A percentile compares a stretch with the other conserved stretches of the same genome.
These are phyloP conservation scores for Gobio gobio DNA, from an alignment of 2,113 vertebrate species.

Conservation along the genomic window DNA sequence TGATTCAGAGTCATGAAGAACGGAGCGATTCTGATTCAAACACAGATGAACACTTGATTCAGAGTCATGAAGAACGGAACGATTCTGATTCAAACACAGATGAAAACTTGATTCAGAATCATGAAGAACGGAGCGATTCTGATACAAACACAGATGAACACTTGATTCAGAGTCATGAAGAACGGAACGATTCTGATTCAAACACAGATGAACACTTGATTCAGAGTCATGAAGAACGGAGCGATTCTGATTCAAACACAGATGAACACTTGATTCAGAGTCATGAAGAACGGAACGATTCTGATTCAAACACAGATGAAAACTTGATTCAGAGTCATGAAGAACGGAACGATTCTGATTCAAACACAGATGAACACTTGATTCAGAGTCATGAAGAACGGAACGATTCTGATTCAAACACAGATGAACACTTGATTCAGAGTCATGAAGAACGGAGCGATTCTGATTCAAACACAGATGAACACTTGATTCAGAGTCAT, in stretches of 20 bases:
- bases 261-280: background rate
- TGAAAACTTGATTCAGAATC: background rate
- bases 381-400: background rate
- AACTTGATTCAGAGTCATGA: background rate
- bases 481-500: background rate
- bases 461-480: background rate
- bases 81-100: background rate
- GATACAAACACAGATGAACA: background rate
- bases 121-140: background rate
- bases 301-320: background rate
- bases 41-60: background rate
- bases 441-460: background rate
- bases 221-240: background rate
- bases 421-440: background rate
- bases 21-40: background rate
- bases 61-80: background rate
- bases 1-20: background rate
- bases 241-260: background rate
- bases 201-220: background rate
- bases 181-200: background rate
- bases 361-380: background rate
- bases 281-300: background rate
- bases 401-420: background rate
- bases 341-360: background rate
- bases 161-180: background rate